These are phyloP conservation scores for Boleophthalmus pectinirostris DNA, from an alignment of 2,113 vertebrate species.

Conservation along the genomic window DNA sequence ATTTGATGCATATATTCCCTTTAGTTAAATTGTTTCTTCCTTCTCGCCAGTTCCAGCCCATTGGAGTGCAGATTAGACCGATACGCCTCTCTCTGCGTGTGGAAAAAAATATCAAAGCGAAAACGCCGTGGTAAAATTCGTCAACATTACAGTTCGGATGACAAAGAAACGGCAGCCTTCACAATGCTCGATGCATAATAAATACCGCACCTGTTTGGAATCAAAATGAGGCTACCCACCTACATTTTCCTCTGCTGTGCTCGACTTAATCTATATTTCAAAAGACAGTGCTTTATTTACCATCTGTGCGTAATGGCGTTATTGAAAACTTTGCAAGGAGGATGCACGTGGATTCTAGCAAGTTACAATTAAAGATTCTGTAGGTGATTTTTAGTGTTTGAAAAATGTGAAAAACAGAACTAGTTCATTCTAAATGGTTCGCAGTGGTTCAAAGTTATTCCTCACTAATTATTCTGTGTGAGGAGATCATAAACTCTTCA, in stretches of 20 bases:
- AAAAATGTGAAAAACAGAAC: no score
- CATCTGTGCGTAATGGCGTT: not conserved
- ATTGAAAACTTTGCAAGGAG: not conserved
- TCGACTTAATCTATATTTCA: not conserved
- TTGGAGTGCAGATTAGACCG: conserved; percentile 67
- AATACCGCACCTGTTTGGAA: conserved; percentile 39
- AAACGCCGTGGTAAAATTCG: conserved; percentile 50
- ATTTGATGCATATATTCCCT: conserved; percentile 85
- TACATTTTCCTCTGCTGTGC: not conserved
- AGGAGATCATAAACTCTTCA: no score
- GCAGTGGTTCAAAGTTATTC: no score
- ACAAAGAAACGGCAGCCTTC: conserved; percentile 49
- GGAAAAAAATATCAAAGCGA: conserved; percentile 59
- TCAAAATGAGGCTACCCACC: conserved; percentile 14
- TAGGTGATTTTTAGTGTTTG: no score
- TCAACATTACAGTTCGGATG: conserved; percentile 32
- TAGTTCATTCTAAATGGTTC: no score
- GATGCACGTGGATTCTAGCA: not conserved
- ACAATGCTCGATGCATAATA: conserved; percentile 37
- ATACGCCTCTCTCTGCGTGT: conserved; percentile 37
- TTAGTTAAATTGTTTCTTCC: conserved; percentile 73
- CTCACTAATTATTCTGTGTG: no score
- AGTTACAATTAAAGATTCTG: not conserved
- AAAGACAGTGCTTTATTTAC: conserved; percentile 5
- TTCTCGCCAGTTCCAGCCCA: conserved; percentile 54